Conservation (phyloP, 1,140 invertebrate species). For the Lanistes nyassanus region DNA sequence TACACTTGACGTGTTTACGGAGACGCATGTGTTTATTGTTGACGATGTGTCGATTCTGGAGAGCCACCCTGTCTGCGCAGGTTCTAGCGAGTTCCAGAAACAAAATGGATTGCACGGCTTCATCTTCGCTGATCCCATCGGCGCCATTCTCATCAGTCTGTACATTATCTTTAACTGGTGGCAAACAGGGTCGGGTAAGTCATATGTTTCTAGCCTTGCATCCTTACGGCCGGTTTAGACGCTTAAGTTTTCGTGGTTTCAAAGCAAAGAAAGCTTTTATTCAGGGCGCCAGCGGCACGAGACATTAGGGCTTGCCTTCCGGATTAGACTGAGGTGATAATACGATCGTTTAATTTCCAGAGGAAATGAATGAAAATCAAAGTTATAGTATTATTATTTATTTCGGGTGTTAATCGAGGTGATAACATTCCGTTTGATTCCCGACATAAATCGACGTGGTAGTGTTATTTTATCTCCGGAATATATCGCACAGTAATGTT, state of each 20-base stretch:
- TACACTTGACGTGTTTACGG: background rate
- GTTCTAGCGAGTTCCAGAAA: constrained; percentile 40
- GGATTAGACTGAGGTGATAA: no score
- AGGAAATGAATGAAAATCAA: no score
- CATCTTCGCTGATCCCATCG: constrained; percentile 65
- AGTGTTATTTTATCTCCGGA: no score
- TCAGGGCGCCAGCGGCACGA: no score
- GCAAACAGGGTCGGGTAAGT: constrained; percentile 52
- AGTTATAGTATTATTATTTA: no score
- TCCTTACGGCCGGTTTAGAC: background rate
- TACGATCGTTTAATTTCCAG: no score
- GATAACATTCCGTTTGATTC: no score
- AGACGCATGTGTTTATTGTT: background rate
- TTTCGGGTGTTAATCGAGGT: no score
- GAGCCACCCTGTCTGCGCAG: constrained; percentile 17
- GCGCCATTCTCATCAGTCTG: constrained; percentile 65
- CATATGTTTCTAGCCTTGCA: background rate
- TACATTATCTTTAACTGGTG: constrained; percentile 63
- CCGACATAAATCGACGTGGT: no score
- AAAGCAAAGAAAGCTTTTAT: no score
- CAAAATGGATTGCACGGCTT: constrained; percentile 23
- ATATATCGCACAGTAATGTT: no score
- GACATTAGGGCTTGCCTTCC: no score
- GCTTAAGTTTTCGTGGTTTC: background rate
- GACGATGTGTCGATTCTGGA: background rate